Percentiles rank a stretch among this genome's conserved stretches.
These are phyloP conservation scores for Yasuhikotakia modesta DNA, from an alignment of 2,797 vertebrate genomes.

Conservation along the genomic window DNA sequence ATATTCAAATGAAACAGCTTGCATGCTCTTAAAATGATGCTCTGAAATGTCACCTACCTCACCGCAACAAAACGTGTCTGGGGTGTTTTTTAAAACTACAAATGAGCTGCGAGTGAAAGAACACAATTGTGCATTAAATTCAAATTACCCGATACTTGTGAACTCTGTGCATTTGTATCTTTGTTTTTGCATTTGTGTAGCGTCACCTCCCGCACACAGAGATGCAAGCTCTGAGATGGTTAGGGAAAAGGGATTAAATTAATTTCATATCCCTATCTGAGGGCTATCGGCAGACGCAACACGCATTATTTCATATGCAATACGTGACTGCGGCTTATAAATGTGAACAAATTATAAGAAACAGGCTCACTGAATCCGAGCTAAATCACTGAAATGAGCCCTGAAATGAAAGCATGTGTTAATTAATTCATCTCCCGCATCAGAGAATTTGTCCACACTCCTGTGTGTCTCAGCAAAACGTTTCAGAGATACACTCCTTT, in stretches of 20 bases:
- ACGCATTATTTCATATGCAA: not conserved
- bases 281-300: not conserved
- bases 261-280: not conserved
- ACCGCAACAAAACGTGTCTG: not conserved
- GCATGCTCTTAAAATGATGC: slow-evolving; percentile 21
- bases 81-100: not conserved
- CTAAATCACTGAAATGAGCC: slow-evolving; percentile 9
- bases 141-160: not conserved
- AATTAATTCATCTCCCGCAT: slow-evolving; percentile 47
- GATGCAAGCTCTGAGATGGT: not conserved
- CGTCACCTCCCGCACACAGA: not conserved
- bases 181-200: not conserved
- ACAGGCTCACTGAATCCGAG: slow-evolving; percentile 30
- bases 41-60: slow-evolving; percentile 19
- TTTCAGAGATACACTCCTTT: slow-evolving; percentile 13
- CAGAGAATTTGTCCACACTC: slow-evolving; percentile 14
- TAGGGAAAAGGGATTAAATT: not conserved
- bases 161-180: not conserved
- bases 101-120: not conserved
- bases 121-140: slow-evolving; percentile 9
- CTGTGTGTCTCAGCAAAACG: not conserved
- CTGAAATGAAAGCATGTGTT: slow-evolving; percentile 43
- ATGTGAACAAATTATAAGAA: slow-evolving; percentile 45
- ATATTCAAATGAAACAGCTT: slow-evolving; percentile 28
- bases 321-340: slow-evolving; percentile 18